Evolutionary conservation across 2,113 vertebrate species (phyloP).

Genomic region (Zosterops hypoxanthus): DNA sequence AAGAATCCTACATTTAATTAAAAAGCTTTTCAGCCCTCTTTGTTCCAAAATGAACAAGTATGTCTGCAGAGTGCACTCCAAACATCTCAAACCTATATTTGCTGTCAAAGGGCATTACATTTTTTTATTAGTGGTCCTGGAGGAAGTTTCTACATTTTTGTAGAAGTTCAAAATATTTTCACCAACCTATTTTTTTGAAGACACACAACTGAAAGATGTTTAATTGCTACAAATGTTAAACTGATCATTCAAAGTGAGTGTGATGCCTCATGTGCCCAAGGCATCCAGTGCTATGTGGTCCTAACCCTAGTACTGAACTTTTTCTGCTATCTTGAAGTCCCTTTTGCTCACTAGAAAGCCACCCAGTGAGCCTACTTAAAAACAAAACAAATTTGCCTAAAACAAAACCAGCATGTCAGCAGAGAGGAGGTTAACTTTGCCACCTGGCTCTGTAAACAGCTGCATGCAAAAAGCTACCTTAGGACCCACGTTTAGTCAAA

Average conservation of each 20-base stretch:
- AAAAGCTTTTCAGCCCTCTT: background rate
- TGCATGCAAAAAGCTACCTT: background rate
- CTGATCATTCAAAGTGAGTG: background rate
- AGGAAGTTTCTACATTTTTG: background rate
- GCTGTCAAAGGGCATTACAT: background rate
- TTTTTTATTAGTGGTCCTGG: background rate
- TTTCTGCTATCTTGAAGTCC: background rate
- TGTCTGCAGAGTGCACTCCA: background rate
- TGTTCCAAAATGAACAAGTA: background rate
- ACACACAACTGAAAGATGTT: background rate
- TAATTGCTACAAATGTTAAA: background rate
- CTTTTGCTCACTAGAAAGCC: background rate
- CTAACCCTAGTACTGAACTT: background rate
- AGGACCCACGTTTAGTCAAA: background rate
- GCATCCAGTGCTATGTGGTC: background rate
- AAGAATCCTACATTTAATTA: background rate
- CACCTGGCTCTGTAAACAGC: background rate
- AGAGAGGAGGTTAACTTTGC: background rate
- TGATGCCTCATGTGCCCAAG: accelerated
- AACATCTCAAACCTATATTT: background rate
- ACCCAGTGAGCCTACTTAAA: background rate
- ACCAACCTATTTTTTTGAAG: background rate
- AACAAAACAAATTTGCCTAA: background rate
- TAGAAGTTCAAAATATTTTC: background rate
- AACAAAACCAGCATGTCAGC: background rate